These are phyloP conservation scores for Formica selysi DNA, from an alignment of 1,140 invertebrate species.

Conservation along the genomic window DNA sequence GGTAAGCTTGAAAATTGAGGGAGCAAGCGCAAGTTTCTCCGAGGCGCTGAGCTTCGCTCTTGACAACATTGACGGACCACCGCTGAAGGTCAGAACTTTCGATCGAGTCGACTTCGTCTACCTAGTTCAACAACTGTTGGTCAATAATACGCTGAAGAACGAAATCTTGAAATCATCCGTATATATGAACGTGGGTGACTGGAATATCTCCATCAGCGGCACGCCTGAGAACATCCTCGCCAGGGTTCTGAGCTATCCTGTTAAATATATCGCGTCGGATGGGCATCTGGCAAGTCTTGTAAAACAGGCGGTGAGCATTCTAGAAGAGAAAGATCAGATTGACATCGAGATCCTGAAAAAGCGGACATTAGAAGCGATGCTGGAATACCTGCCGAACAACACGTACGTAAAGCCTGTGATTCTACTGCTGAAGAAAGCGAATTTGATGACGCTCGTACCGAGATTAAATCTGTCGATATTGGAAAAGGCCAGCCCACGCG, in stretches of 20 bases:
- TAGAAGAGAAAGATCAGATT: background rate
- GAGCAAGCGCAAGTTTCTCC: background rate
- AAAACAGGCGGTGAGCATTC: background rate
- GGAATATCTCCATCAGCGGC: slow-evolving; percentile 53
- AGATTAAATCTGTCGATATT: slow-evolving; percentile 23
- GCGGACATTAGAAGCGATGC: slow-evolving; percentile 38
- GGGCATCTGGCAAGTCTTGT: background rate
- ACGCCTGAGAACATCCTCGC: slow-evolving; percentile 50
- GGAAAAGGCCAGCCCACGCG: background rate
- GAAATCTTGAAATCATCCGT: background rate
- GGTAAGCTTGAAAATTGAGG: slow-evolving; percentile 10
- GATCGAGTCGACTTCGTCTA: slow-evolving; percentile 54
- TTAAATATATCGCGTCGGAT: slow-evolving; percentile 9
- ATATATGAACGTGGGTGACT: slow-evolving; percentile 43
- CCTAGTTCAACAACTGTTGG: slow-evolving; percentile 31
- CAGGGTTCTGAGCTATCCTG: slow-evolving; percentile 44
- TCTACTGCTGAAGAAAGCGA: slow-evolving; percentile 47
- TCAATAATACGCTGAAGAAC: background rate
- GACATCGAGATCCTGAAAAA: slow-evolving; percentile 34
- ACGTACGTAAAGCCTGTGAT: slow-evolving; percentile 33
- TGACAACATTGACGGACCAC: slow-evolving; percentile 32
- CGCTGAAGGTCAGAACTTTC: slow-evolving; percentile 47
- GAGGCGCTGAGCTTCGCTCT: slow-evolving; percentile 46
- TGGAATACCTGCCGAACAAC: slow-evolving; percentile 45
- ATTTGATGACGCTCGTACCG: slow-evolving; percentile 50